Conservation (phyloP, 2,797 vertebrate genomes). For the Helostoma temminkii region DNA sequence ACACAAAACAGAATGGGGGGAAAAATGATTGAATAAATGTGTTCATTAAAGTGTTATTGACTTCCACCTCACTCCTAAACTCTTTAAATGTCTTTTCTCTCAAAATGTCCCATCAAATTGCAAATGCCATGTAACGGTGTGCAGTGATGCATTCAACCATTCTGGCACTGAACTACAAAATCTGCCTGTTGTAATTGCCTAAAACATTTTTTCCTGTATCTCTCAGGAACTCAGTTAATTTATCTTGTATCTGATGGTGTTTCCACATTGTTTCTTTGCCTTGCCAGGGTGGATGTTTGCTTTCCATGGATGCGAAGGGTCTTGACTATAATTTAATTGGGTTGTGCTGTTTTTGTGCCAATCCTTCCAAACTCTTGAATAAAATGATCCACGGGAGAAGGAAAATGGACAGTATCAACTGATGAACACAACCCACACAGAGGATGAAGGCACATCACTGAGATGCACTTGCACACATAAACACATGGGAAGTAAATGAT, state of each 20-base stretch:
- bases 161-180: conserved; percentile 48
- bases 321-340: conserved; percentile 64
- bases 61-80: conserved; percentile 41
- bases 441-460: not conserved
- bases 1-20: no score
- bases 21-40: not conserved
- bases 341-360: conserved; percentile 44
- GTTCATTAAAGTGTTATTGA: conserved; percentile 33
- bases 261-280: conserved; percentile 51
- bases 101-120: conserved; percentile 55
- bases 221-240: conserved; percentile 51
- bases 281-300: conserved; percentile 56
- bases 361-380: conserved; percentile 33
- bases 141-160: conserved; percentile 66
- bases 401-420: conserved; percentile 51
- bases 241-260: conserved; percentile 58
- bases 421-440: conserved; percentile 19
- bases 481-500: conserved; percentile 48
- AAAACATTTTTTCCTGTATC: conserved; percentile 40
- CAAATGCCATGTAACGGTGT: conserved; percentile 56
- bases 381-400: conserved; percentile 49
- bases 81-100: conserved; percentile 18
- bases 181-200: conserved; percentile 65
- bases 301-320: conserved; percentile 54
- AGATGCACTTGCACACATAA: conserved; percentile 6